A percentile compares a stretch with the other conserved stretches of the same genome.
These are phyloP conservation scores for Stegodyphus mimosarum DNA, from an alignment of 1,140 invertebrate species.

Conservation along the genomic window DNA sequence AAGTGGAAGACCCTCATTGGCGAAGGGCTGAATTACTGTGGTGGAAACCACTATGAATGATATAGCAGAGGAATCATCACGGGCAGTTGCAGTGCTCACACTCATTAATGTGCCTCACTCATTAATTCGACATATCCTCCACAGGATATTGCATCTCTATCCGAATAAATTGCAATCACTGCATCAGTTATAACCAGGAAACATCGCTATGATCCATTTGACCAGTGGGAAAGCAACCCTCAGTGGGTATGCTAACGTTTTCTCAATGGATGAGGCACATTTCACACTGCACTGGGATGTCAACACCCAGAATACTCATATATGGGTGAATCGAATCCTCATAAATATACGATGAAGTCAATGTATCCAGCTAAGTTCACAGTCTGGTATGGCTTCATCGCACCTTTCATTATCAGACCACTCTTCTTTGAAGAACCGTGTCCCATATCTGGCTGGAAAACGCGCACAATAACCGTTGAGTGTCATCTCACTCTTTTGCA, in stretches of 20 bases:
- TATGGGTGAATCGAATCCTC: background rate
- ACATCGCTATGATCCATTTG: background rate
- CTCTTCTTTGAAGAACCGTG: background rate
- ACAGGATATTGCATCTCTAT: background rate
- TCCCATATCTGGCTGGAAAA: background rate
- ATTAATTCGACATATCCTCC: background rate
- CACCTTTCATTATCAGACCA: no score
- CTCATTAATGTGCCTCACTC: background rate
- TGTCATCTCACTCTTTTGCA: background rate
- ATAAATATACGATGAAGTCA: background rate
- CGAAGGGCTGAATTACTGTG: background rate
- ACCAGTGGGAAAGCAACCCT: background rate
- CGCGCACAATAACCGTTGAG: background rate
- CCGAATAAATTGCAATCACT: background rate
- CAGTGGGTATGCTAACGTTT: background rate
- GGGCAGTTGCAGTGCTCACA: background rate
- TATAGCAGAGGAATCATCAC: background rate
- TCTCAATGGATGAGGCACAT: background rate
- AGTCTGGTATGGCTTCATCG: no score
- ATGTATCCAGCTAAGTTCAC: no score
- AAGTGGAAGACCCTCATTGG: background rate
- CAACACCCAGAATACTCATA: background rate
- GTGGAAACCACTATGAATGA: background rate
- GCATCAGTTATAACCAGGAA: background rate
- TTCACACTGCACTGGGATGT: background rate